Conservation (phyloP, 2,113 vertebrate species). For the Apteryx mantelli region DNA sequence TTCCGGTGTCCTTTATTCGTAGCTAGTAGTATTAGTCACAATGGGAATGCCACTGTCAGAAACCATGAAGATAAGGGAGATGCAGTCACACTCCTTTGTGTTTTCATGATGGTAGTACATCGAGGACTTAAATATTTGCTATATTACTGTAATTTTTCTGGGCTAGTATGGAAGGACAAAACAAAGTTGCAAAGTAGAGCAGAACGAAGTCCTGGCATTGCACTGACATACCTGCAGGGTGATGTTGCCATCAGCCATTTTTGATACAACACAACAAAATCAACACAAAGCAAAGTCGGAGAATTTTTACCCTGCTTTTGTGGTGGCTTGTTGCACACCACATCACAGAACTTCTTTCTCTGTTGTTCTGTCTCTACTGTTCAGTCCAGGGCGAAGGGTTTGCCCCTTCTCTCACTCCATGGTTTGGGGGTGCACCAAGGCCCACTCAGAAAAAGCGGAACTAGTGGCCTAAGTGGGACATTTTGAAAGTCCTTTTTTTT, state of each 20-base stretch:
- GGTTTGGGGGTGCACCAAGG: not conserved
- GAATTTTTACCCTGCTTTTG: not conserved
- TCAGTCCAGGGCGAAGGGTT: not conserved
- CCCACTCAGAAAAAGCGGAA: not conserved
- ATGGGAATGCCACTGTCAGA: not conserved
- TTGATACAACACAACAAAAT: not conserved
- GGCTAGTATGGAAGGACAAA: not conserved
- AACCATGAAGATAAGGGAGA: not conserved
- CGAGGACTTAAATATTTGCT: not conserved
- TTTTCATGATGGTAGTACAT: not conserved
- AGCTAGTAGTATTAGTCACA: not conserved
- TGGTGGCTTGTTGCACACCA: not conserved
- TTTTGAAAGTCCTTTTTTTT: not conserved
- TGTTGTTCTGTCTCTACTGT: not conserved
- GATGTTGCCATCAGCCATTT: not conserved
- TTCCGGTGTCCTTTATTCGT: not conserved
- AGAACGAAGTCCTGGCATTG: not conserved
- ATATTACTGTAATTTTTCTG: not conserved
- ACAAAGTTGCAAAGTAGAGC: not conserved
- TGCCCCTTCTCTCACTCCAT: not conserved
- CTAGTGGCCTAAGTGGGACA: not conserved
- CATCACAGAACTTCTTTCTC: not conserved
- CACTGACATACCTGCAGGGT: not conserved
- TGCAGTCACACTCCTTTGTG: not conserved
- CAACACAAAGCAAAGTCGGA: not conserved